phyloP scores from a whole-genome alignment of 2,797 vertebrate species.

The Anisognathus igniventris region DNA sequence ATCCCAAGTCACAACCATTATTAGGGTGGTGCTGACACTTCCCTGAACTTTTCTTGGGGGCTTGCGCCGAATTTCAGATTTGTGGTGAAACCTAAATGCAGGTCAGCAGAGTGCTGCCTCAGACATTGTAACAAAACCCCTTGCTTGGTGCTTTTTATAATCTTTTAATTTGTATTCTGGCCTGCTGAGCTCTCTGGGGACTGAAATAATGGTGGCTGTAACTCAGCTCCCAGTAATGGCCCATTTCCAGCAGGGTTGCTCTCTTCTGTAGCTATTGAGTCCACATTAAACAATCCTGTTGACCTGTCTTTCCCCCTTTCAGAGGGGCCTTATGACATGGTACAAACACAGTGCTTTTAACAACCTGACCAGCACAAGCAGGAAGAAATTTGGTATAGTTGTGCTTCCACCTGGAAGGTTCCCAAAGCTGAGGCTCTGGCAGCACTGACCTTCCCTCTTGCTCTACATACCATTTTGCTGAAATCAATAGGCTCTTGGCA shows the following conservation, averaged over 20 bases:
- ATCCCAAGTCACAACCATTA: neutral
- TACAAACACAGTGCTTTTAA: neutral
- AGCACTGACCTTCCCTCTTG: neutral
- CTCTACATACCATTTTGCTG: neutral
- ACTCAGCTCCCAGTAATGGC: conserved; percentile 10
- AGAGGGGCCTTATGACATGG: neutral
- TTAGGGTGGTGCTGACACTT: neutral
- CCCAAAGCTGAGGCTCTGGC: neutral
- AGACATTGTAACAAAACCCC: neutral
- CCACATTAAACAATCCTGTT: neutral
- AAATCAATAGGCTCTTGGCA: neutral
- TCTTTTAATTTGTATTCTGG: conserved; percentile 40
- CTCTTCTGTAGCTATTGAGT: conserved; percentile 2
- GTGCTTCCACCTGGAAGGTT: neutral
- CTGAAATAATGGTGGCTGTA: conserved; percentile 29
- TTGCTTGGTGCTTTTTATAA: conserved; percentile 1
- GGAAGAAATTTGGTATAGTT: neutral
- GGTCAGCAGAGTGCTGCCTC: neutral
- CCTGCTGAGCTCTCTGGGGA: neutral
- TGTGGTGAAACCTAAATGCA: neutral
- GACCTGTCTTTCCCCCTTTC: conserved; percentile 11
- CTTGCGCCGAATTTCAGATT: neutral
- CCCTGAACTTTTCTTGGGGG: neutral
- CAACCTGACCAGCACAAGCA: neutral
- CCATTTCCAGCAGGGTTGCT: neutral